Evolutionary conservation across 2,113 vertebrate genomes (phyloP).

Genomic region (Dasyurus viverrinus): DNA sequence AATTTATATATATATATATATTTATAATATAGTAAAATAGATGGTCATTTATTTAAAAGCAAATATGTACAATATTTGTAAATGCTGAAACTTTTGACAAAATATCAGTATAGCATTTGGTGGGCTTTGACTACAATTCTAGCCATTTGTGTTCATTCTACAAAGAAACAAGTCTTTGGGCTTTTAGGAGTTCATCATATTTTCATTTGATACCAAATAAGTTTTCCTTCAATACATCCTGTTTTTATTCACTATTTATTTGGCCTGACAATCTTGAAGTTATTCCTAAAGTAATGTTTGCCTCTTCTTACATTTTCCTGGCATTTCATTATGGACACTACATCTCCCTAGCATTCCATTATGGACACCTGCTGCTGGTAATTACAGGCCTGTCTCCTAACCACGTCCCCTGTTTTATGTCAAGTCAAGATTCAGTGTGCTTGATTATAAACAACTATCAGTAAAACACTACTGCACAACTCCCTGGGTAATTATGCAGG

Average conservation of each 20-base stretch:
- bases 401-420: slow-evolving; percentile 77
- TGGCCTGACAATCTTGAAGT: slow-evolving; percentile 66
- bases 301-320: slow-evolving; percentile 73
- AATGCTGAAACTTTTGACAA: neutral
- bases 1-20: too few relatives aligned
- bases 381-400: slow-evolving; percentile 80
- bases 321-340: slow-evolving; percentile 81
- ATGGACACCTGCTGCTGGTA: slow-evolving; percentile 83
- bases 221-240: slow-evolving; percentile 44
- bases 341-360: slow-evolving; percentile 77
- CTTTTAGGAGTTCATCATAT: slow-evolving; percentile 28
- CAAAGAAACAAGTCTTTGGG: neutral
- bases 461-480: slow-evolving; percentile 36
- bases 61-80: neutral
- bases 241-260: slow-evolving; percentile 41
- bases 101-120: neutral
- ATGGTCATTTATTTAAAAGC: neutral
- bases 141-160: neutral
- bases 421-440: slow-evolving; percentile 72
- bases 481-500: slow-evolving; percentile 57
- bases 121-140: neutral
- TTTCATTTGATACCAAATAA: slow-evolving; percentile 54
- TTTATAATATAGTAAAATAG: neutral
- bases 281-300: slow-evolving; percentile 75
- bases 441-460: slow-evolving; percentile 64